phyloP scores from a whole-genome alignment of 2,888 invertebrate genomes.

The Parnassius mnemosyne region DNA sequence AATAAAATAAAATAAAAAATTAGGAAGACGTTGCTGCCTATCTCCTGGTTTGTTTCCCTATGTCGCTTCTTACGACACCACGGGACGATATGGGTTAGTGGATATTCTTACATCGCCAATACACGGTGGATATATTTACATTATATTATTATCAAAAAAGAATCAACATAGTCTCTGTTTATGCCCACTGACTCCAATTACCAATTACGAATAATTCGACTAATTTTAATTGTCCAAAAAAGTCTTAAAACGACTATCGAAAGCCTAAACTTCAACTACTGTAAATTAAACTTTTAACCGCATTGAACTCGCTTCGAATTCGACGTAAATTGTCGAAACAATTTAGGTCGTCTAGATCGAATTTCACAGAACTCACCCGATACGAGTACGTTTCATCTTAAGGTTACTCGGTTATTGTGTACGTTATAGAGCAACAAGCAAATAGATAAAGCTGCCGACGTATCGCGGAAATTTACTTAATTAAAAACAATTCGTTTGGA shows the following conservation, averaged over 20 bases:
- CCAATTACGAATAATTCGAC: background rate
- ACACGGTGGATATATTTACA: too few species aligned
- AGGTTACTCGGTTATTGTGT: constrained; percentile 7
- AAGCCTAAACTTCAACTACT: background rate
- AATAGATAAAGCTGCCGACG: constrained; percentile 7
- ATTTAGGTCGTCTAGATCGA: constrained; percentile 17
- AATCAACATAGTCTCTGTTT: background rate
- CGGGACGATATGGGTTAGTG: too few species aligned
- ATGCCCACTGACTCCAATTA: background rate
- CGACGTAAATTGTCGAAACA: constrained; percentile 14
- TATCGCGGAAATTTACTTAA: background rate
- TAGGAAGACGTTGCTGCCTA: too few species aligned
- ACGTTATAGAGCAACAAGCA: background rate
- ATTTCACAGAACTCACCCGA: constrained; percentile 17
- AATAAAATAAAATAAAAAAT: too few species aligned
- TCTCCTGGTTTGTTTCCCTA: too few species aligned
- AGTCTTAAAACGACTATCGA: background rate
- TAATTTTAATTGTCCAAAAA: background rate
- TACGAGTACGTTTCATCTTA: background rate
- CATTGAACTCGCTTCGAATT: background rate
- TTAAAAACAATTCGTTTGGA: constrained; percentile 4
- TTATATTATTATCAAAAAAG: background rate
- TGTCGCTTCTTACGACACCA: too few species aligned
- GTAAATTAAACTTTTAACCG: constrained; percentile 9
- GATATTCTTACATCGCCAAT: too few species aligned